Conservation (phyloP, 1,140 invertebrate species). For the Hypothenemus hampei region DNA sequence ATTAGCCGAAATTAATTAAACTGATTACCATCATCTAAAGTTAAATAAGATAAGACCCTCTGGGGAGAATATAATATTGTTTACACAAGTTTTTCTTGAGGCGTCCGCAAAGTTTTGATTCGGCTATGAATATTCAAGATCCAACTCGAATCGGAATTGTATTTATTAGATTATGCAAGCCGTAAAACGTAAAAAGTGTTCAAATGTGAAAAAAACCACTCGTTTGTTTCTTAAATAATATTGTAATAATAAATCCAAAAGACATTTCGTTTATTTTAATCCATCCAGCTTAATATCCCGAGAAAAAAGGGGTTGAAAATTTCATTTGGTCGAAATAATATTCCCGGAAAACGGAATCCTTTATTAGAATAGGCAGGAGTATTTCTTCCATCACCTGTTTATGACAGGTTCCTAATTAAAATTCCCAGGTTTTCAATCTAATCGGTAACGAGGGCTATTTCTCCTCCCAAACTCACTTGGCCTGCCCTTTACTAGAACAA, state of each 20-base stretch:
- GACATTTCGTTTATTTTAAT: slow-evolving; percentile 2
- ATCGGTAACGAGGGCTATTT: slow-evolving; percentile 18
- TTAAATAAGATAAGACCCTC: slow-evolving; percentile 16
- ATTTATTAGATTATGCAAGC: slow-evolving; percentile 21
- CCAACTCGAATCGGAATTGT: slow-evolving; percentile 16
- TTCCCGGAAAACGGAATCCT: slow-evolving; percentile 10
- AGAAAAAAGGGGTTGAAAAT: slow-evolving; percentile 13
- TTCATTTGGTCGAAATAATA: slow-evolving; percentile 19
- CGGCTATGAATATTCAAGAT: slow-evolving; percentile 17
- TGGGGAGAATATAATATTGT: slow-evolving; percentile 19
- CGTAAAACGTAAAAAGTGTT: too few species aligned
- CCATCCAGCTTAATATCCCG: neutral
- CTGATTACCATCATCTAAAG: neutral
- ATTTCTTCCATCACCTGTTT: slow-evolving; percentile 43
- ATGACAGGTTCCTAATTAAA: slow-evolving; percentile 37
- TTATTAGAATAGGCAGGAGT: too few species aligned
- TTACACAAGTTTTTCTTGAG: slow-evolving; percentile 17
- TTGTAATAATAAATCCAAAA: neutral
- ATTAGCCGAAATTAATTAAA: slow-evolving; percentile 15
- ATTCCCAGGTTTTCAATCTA: slow-evolving; percentile 34
- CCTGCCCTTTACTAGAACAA: too few species aligned
- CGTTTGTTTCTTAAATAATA: too few species aligned
- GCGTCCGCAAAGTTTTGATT: slow-evolving; percentile 15
- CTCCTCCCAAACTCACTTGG: too few species aligned
- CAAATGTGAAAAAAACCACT: too few species aligned